Conservation (phyloP, 2,797 vertebrate genomes). For the Synaphobranchus kaupii region DNA sequence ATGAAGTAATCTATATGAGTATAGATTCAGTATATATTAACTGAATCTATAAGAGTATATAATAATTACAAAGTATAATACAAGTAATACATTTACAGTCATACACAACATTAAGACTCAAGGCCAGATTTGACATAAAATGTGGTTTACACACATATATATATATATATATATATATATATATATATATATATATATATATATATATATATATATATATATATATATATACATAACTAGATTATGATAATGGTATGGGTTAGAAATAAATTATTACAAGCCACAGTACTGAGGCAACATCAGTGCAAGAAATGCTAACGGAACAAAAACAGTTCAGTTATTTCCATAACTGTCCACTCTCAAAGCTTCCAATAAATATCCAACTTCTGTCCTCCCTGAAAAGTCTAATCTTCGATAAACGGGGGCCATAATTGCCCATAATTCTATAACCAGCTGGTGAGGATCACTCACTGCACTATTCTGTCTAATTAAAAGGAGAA, state of each 20-base stretch:
- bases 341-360: background rate
- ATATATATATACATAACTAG: background rate
- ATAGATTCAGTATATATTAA: no score
- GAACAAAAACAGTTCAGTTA: background rate
- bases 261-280: background rate
- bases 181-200: background rate
- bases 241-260: background rate
- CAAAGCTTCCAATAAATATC: slow-evolving; percentile 28
- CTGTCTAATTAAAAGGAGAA: slow-evolving; percentile 32
- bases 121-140: background rate
- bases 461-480: slow-evolving; percentile 17
- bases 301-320: background rate
- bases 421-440: slow-evolving; percentile 27
- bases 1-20: background rate
- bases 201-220: background rate
- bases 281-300: background rate
- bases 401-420: slow-evolving; percentile 36
- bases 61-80: background rate
- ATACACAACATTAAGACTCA: background rate
- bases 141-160: background rate
- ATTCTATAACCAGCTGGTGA: slow-evolving; percentile 34
- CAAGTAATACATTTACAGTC: background rate
- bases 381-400: slow-evolving; percentile 30
- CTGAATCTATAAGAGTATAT: background rate
- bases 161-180: background rate